Base-by-base conservation (phyloP, 2,888 invertebrate species). In the Ypsolopha scabrella region DNA sequence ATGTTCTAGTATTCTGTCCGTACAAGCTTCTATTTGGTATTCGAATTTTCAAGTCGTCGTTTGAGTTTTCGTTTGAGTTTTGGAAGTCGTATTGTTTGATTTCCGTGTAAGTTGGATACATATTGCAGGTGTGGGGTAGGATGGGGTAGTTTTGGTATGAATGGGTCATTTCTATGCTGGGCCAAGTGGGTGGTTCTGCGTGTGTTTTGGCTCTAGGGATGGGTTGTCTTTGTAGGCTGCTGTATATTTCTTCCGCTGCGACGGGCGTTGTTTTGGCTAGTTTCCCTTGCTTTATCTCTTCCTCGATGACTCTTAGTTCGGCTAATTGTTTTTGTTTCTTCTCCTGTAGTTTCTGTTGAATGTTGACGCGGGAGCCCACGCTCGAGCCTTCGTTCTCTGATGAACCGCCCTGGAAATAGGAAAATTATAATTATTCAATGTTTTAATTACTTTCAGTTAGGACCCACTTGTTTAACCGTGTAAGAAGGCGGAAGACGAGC, bases 301-400 rank as follows among this genome's bases (percentile, higher is more conserved):
- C 95, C 65, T 95, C 94, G 51, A 86, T 86, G 24, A 86, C 94
- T 55, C 93, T 88, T 37, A 95, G 74, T 68, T 95, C 95, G 0
- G 94, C 94, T 35, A 95, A 79, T 65, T 96, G 95, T 58, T 95
- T 94, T 64, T 94, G 93, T 63, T 95, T 95, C 69, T 96, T 95
- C 69, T 95, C 95, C 67, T 94, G 93, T 0, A 95, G 81, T 68
- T 95, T 95, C 62, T 94, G 94, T 56, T 94, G 93, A 55, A 95
- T 95, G 70, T 95, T 94, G 37, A 94, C 93, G 9, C 93, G 88
- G 7, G 93, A 93, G 0, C 90, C 90, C 0, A 92, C 90, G 62
- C 91, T 91, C 39, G 92, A 92, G 0, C 91, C 91, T 67, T 94
- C 94, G 72, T 92, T 93, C 71, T 93, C 93, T 63, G 91, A 92